Base-by-base conservation (phyloP, 1,140 invertebrate species). In the Bombus waltoni region DNA sequence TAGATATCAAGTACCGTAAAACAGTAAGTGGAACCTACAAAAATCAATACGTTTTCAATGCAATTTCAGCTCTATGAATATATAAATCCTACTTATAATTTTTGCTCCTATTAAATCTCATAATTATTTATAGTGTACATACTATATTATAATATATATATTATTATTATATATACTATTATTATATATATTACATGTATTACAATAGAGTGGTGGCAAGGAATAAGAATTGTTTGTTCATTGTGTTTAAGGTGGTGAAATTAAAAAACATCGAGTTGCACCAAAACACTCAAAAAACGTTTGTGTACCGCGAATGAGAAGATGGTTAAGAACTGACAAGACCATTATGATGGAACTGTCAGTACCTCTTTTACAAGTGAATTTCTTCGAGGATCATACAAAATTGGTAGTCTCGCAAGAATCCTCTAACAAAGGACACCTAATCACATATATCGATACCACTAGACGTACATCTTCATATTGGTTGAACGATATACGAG, bases 331-430 rank as follows among this genome's bases (percentile, higher is more conserved):
- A 72, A 97, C 97, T 3, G 95, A 96, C 75, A 97, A 96, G 87
- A 97, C 97, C n/a, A 97, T 98, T 78, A 96, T 98, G 22, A 96
- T 98, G 93, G 97, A 97, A 89, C 93, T 98, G 25, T 94, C 91
- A 11, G 92, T 92, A n/a, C 93, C 93, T 0, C 87, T 94, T 18
- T 81, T 95, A n/a, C 96, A 97, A 96, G 96, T 98, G n/a, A 98
- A 98, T 72, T 95, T 95, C 93, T 98, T 98, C 94, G 97, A 97
- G 91, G 97, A 98, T 92, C 97, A 98, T 92, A 97, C 96, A 13
- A 98, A 98, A 93, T 95, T 97, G 35, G 97, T 98, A 81, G 94
- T 98, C 3, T 98, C 93, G 96, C 83, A 97, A 96, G 96, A 96
- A 35, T 87, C 91, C 2, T 74, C 83, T 32, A 84, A 89, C 93